phyloP scores from a whole-genome alignment of 2,797 vertebrate species.

The Anomalospiza imberbis region DNA sequence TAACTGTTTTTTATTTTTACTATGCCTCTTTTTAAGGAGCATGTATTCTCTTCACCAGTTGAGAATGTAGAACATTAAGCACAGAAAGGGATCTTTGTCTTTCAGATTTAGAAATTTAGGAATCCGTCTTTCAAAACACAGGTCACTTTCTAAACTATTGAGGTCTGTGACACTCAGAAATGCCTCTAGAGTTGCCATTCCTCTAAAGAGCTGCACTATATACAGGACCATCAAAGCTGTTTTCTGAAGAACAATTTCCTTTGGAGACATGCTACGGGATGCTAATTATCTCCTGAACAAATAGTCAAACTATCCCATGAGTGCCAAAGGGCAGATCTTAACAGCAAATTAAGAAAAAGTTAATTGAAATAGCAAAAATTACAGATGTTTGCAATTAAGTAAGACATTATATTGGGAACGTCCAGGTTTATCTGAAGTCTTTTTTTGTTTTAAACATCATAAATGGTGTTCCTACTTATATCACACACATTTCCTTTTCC shows the following conservation, averaged over 20 bases:
- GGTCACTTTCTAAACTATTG: background rate
- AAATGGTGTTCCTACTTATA: background rate
- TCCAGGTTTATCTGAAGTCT: background rate
- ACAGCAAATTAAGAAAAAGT: conserved; percentile 44
- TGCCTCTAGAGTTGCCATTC: background rate
- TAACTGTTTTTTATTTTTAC: background rate
- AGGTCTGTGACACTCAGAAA: background rate
- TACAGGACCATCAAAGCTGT: background rate
- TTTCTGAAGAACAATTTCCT: background rate
- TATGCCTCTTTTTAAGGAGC: background rate
- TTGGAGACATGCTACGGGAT: background rate
- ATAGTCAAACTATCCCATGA: conserved; percentile 29
- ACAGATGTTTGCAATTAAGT: conserved; percentile 57
- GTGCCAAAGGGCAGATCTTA: conserved; percentile 35
- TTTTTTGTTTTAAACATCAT: background rate
- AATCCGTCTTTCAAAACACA: background rate
- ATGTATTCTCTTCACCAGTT: background rate
- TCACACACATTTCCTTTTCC: background rate
- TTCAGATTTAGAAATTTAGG: background rate
- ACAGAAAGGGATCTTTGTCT: background rate
- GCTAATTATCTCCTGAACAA: conserved; percentile 47
- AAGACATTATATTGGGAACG: conserved; percentile 4
- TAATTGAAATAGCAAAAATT: conserved; percentile 61
- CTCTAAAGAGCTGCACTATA: background rate
- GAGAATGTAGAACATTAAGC: background rate